Percentiles rank a stretch among this genome's conserved stretches.
Conservation (phyloP, 2,797 vertebrate species). For the Dermochelys coriacea region DNA sequence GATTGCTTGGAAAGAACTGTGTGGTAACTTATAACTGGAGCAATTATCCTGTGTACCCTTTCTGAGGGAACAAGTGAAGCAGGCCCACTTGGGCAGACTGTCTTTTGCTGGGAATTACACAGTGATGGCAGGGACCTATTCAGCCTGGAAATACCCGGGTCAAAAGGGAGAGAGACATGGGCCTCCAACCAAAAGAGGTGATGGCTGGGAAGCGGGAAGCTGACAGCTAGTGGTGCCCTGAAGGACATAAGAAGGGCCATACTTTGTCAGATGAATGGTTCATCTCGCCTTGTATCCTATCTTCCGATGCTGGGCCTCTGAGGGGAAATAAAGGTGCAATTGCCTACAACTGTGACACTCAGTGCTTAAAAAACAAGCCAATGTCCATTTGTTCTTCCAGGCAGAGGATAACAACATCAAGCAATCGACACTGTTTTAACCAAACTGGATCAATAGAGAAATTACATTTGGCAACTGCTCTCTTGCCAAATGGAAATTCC, state of each 20-base stretch:
- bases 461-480: conserved; percentile 32
- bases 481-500: conserved; percentile 67
- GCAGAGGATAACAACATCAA: background rate
- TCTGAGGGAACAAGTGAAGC: background rate
- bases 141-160: background rate
- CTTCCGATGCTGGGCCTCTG: background rate
- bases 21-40: too few species aligned
- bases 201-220: background rate
- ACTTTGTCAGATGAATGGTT: background rate
- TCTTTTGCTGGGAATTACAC: background rate
- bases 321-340: background rate
- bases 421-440: conserved; percentile 10
- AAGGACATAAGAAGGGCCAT: background rate
- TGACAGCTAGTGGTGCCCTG: background rate
- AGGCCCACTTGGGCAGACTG: background rate
- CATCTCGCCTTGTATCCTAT: background rate
- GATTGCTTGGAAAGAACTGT: too few species aligned
- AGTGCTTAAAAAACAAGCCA: background rate
- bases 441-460: conserved; percentile 50
- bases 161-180: too few species aligned
- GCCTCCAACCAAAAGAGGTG: background rate
- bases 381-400: background rate
- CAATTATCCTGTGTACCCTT: background rate
- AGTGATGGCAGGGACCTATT: background rate
- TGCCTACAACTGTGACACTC: background rate